phyloP scores from a whole-genome alignment of 2,888 invertebrate genomes.

The Tachina grossa region DNA sequence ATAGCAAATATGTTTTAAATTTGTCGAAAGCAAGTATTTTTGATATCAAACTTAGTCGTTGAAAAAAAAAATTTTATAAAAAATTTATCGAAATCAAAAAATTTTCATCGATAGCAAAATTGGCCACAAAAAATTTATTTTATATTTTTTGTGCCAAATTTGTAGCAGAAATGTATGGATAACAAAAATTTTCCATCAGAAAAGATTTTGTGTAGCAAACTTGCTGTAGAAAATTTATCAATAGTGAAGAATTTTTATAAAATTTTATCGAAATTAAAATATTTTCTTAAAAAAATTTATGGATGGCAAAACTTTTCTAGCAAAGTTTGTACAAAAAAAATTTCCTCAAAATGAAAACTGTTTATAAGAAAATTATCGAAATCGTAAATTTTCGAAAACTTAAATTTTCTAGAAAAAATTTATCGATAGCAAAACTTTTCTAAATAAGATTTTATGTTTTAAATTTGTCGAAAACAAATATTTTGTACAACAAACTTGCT shows the following conservation, averaged over 20 bases:
- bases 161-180: too few relatives aligned
- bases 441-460: conserved; percentile 1
- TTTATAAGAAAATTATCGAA: background rate
- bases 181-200: too few relatives aligned
- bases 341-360: too few relatives aligned
- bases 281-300: too few relatives aligned
- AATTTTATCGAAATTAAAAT: too few relatives aligned
- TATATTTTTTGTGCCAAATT: too few relatives aligned
- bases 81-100: too few relatives aligned
- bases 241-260: background rate
- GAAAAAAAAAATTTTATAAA: background rate
- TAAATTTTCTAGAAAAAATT: background rate
- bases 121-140: too few relatives aligned
- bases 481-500: background rate
- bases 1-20: background rate
- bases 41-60: background rate
- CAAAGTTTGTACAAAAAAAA: too few relatives aligned
- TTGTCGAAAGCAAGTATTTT: conserved; percentile 1
- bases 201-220: background rate
- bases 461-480: background rate
- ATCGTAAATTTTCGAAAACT: background rate
- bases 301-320: too few relatives aligned
- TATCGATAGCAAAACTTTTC: background rate
- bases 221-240: background rate
- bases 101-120: too few relatives aligned